Base-by-base conservation (phyloP, 2,888 invertebrate genomes). In the Caprella mutica region DNA sequence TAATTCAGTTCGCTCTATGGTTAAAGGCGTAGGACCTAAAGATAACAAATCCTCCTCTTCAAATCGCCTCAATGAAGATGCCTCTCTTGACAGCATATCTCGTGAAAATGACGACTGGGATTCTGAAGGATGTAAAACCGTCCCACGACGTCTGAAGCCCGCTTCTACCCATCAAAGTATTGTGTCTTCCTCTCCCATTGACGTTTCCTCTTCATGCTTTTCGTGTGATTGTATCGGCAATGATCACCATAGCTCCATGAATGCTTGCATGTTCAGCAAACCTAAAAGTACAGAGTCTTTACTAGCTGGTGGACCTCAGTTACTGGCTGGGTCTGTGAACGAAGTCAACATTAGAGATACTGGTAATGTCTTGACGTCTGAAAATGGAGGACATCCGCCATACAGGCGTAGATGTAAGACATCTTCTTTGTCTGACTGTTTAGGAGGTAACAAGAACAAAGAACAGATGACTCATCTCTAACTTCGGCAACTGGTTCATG, bases 381-480 rank as follows among this genome's bases (percentile, higher is more conserved):
- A 14, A 14, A 9, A 26, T n/a, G 50, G 24, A 39, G 40, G 50
- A 26, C 52, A 51, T 9, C 30, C 53, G 21, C 42, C 53, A 6
- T 38, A 58, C 26, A 48, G 64, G 12, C 55, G 64, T 5, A 55
- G 64, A 17, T 64, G 60, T 14, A 52, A 60, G 5, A 56, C 60
- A 12, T 55, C 64, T 30, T 64, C 64, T 12, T 42, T 64, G 2
- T 58, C 58, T 12, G 58, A 64, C 29, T 64, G 64, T 46, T 52
- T 64, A 9, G 64, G 60, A 5, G 35, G 56, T 12, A 50, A 55
- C 17, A 55, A 56, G 19, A 55, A 55, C 43, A 48, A 42, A 12
- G 64, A 64, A 43, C 56, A 64, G 38, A 58, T 64, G 60, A 64
- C 64, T 21, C 64, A 64, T 40, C 60, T 64, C 42, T 64, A 58